These are phyloP conservation scores for Simalia tracyae DNA, from an alignment of 2,797 vertebrate species.

Conservation along the genomic window DNA sequence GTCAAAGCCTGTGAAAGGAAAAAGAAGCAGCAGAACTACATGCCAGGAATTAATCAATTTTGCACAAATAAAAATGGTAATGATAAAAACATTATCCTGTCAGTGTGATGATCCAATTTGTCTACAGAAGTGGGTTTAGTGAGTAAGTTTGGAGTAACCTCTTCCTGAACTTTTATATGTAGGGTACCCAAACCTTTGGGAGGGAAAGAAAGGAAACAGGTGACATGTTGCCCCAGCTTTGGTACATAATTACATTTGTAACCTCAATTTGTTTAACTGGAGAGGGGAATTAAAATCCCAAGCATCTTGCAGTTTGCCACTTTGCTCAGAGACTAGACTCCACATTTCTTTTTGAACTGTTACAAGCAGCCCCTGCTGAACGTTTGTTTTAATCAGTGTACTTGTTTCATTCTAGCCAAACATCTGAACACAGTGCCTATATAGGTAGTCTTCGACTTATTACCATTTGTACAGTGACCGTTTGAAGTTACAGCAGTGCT, in stretches of 20 bases:
- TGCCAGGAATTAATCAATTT: conserved; percentile 12
- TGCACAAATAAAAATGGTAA: not conserved
- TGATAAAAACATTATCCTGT: not conserved
- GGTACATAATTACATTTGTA: conserved; percentile 22
- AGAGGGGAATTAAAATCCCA: conserved; percentile 16
- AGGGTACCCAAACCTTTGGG: conserved; percentile 6
- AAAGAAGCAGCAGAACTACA: not conserved
- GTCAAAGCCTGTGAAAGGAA: conserved; percentile 7
- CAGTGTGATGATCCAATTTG: conserved; percentile 33
- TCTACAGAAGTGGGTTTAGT: conserved; percentile 43
- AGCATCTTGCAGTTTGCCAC: conserved; percentile 1
- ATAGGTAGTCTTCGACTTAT: too few species aligned
- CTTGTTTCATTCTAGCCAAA: not conserved
- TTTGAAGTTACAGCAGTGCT: too few species aligned
- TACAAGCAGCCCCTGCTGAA: not conserved
- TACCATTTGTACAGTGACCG: too few species aligned
- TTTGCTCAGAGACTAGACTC: not conserved
- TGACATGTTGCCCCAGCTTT: not conserved
- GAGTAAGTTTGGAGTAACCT: conserved; percentile 46
- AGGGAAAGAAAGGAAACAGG: not conserved
- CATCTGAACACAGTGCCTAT: not conserved
- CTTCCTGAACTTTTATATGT: conserved; percentile 34
- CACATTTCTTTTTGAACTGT: not conserved
- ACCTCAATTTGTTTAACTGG: conserved; percentile 38
- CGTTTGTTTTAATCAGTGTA: not conserved